These are phyloP conservation scores for Archocentrus centrarchus DNA, from an alignment of 2,113 vertebrate genomes.

Conservation along the genomic window DNA sequence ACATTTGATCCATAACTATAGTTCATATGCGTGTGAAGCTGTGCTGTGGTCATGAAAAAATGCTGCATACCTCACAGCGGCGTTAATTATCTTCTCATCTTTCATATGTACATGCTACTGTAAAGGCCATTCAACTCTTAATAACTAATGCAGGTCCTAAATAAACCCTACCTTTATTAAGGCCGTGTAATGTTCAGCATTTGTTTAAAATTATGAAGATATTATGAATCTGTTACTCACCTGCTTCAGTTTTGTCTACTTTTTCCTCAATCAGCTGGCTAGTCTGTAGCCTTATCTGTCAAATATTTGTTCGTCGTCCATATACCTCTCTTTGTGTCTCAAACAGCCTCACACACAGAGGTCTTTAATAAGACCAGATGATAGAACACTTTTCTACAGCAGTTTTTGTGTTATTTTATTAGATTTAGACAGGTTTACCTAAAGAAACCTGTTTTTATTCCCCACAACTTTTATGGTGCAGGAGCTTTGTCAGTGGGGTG, in stretches of 20 bases:
- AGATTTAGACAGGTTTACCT: no score
- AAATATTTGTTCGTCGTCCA: background rate
- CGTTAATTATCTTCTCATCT: background rate
- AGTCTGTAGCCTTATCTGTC: no score
- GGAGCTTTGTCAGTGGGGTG: slow-evolving; percentile 6
- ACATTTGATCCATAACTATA: background rate
- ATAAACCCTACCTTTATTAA: background rate
- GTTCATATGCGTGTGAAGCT: background rate
- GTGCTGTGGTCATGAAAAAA: background rate
- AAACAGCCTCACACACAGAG: background rate
- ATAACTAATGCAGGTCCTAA: background rate
- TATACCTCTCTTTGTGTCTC: background rate
- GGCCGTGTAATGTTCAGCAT: background rate
- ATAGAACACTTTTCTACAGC: background rate
- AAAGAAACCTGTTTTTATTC: background rate
- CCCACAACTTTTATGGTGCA: background rate
- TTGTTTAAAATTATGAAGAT: background rate
- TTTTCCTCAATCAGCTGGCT: background rate
- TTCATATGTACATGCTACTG: background rate
- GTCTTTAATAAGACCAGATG: background rate
- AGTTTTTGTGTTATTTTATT: background rate
- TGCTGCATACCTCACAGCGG: background rate
- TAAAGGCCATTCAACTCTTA: background rate
- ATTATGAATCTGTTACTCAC: rapidly evolving
- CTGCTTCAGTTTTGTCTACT: background rate